phyloP scores from a whole-genome alignment of 2,113 vertebrate species.

The Furnarius figulus region DNA sequence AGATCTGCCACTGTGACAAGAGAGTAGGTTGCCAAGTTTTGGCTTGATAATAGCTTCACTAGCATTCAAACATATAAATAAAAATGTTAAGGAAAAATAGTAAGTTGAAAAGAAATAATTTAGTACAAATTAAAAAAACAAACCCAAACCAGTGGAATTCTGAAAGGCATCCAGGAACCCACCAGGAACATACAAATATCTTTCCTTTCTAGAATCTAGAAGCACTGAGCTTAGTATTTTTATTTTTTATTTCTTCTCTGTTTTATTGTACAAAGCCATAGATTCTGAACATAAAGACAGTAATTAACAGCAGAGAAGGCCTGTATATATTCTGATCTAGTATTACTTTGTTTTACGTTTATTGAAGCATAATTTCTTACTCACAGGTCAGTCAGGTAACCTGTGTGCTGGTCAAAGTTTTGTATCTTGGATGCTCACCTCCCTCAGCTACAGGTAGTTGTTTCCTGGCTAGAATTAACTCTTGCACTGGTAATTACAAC shows the following conservation, averaged over 20 bases:
- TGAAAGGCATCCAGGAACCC: not conserved
- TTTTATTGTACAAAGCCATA: not conserved
- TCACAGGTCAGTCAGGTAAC: not conserved
- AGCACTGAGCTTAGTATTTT: not conserved
- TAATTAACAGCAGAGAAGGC: not conserved
- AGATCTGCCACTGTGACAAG: not conserved
- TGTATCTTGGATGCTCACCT: not conserved
- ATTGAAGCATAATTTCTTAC: not conserved
- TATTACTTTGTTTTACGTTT: not conserved
- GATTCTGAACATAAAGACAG: not conserved
- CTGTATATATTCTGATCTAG: not conserved
- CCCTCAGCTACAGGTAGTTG: not conserved
- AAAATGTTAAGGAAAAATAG: not conserved
- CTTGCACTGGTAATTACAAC: not conserved
- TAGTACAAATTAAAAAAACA: not conserved
- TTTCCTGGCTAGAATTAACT: not conserved
- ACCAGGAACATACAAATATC: not conserved
- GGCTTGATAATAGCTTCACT: not conserved
- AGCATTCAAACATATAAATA: not conserved
- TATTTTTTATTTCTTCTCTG: not conserved
- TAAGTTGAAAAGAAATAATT: not conserved
- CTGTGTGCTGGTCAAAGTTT: not conserved
- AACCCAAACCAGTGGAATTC: not conserved
- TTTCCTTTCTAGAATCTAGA: not conserved
- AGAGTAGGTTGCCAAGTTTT: not conserved